These are phyloP conservation scores for Halyomorpha halys DNA, from an alignment of 1,140 invertebrate species.

Conservation along the genomic window DNA sequence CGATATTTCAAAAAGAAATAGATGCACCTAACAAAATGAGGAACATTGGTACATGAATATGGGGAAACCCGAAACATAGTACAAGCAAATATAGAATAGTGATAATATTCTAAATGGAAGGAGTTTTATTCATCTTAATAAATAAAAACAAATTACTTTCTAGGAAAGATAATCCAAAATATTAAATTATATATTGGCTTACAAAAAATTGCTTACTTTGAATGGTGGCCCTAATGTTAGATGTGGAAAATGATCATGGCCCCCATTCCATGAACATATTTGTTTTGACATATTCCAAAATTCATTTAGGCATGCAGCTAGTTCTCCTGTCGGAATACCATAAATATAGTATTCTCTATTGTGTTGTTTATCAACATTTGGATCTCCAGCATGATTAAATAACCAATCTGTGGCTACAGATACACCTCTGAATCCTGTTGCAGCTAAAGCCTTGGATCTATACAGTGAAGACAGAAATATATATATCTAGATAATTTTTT, in stretches of 20 bases:
- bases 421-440: constrained; percentile 75
- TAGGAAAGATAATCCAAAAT: no score
- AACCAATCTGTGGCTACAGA: constrained; percentile 84
- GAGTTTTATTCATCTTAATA: no score
- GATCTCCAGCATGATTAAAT: constrained; percentile 75
- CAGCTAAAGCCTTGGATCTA: constrained; percentile 78
- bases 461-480: constrained; percentile 31
- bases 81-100: no score
- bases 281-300: constrained; percentile 72
- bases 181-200: no score
- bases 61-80: no score
- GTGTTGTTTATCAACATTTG: constrained; percentile 57
- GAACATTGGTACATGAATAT: no score
- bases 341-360: constrained; percentile 78
- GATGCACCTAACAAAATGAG: no score
- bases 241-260: constrained; percentile 78
- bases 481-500: constrained; percentile 9
- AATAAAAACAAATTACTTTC: no score
- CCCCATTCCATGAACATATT: constrained; percentile 72
- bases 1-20: no score
- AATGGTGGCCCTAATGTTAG: constrained; percentile 82
- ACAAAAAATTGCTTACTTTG: constrained; percentile 46
- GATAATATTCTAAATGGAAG: no score
- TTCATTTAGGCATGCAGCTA: constrained; percentile 55
- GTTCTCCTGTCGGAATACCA: constrained; percentile 65